Evolutionary conservation across 2,113 vertebrate species (phyloP).

Genomic region (Tetrao urogallus): DNA sequence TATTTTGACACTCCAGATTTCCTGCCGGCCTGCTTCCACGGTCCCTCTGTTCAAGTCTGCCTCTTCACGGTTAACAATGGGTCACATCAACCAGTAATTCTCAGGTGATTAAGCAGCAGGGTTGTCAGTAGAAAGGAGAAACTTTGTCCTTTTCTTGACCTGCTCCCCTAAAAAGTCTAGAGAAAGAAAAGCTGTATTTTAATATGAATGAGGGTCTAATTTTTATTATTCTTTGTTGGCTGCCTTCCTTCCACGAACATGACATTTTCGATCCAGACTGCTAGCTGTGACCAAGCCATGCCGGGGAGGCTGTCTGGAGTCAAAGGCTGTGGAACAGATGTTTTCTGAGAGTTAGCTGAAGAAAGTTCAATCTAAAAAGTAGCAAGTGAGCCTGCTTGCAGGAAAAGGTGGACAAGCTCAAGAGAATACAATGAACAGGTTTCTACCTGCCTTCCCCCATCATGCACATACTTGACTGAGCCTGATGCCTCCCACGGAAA

Average conservation of each 20-base stretch:
- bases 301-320: neutral
- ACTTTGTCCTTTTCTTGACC: neutral
- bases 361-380: neutral
- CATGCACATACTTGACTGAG: neutral
- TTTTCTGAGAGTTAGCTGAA: fast-evolving
- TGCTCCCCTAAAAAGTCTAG: neutral
- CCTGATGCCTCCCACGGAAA: neutral
- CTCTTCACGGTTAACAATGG: neutral
- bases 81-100: neutral
- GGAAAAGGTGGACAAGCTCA: neutral
- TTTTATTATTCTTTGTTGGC: conserved; percentile 64
- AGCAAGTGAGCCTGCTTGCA: neutral
- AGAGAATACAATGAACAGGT: neutral
- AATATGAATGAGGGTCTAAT: conserved; percentile 54
- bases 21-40: neutral
- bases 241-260: neutral
- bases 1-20: neutral
- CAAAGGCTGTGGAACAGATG: neutral
- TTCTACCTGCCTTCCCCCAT: neutral
- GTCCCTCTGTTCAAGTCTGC: neutral
- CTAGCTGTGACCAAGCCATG: neutral
- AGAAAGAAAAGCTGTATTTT: conserved; percentile 59
- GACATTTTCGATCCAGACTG: neutral
- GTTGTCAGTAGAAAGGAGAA: neutral
- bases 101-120: conserved; percentile 2